Evolutionary conservation across 1,140 invertebrate species (phyloP).

Genomic region (Prorops nasuta): DNA sequence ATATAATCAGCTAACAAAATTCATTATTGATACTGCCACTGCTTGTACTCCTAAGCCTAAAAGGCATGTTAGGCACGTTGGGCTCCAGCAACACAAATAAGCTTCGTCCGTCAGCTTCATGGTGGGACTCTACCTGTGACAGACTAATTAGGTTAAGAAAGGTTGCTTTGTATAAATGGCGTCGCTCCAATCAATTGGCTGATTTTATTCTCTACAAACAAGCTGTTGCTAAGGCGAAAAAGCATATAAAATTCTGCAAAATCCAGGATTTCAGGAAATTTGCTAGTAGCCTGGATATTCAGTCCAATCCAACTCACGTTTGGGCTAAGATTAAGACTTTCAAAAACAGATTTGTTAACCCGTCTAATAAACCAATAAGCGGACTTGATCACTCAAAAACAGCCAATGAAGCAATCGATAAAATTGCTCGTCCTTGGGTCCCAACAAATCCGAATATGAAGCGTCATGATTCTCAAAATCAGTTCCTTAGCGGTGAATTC

Average conservation of each 20-base stretch:
- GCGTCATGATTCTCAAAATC: neutral
- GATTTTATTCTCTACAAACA: neutral
- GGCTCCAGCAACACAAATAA: neutral
- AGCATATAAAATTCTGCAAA: neutral
- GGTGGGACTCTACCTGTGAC: neutral
- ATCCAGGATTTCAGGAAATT: neutral
- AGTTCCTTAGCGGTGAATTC: slow-evolving; percentile 5
- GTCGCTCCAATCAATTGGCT: neutral
- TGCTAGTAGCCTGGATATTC: neutral
- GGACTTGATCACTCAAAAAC: neutral
- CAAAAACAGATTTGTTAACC: slow-evolving; percentile 11
- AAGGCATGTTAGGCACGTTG: neutral
- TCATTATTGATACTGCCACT: too few species aligned
- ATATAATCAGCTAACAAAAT: neutral
- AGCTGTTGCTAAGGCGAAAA: neutral
- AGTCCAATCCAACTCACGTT: neutral
- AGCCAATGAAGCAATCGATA: neutral
- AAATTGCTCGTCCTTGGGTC: neutral
- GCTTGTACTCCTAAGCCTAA: too few species aligned
- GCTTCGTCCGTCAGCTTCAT: neutral
- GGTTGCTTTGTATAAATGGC: neutral
- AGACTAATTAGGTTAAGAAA: neutral
- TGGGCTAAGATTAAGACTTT: slow-evolving; percentile 17
- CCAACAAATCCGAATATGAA: neutral
- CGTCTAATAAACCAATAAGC: neutral